Evolutionary conservation across 2,113 vertebrate species (phyloP).

Genomic region (Isichthys henryi): DNA sequence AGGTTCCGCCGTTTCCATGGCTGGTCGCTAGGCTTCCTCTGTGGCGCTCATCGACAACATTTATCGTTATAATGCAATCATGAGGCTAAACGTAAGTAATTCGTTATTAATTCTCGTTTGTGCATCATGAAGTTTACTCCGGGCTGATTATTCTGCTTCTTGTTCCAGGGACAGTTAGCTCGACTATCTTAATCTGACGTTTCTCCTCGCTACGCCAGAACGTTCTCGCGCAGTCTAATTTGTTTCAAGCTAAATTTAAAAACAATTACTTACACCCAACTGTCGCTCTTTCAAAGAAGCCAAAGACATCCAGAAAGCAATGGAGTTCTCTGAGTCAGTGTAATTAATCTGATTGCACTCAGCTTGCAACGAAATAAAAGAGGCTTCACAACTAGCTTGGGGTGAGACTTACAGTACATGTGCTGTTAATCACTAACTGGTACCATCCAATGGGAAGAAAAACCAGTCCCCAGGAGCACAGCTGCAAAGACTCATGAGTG

Average conservation of each 20-base stretch:
- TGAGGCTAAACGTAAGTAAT: neutral
- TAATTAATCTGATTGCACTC: neutral
- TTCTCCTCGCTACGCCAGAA: neutral
- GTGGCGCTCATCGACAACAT: neutral
- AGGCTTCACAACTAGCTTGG: neutral
- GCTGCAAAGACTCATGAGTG: neutral
- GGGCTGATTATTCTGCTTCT: neutral
- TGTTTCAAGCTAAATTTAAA: neutral
- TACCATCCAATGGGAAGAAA: neutral
- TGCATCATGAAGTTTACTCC: neutral
- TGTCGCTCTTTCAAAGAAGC: neutral
- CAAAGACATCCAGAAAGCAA: neutral
- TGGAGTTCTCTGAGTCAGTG: neutral
- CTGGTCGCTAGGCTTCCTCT: neutral
- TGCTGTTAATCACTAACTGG: neutral
- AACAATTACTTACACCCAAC: neutral
- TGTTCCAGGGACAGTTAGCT: neutral
- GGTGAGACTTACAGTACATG: neutral
- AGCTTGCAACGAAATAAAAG: neutral
- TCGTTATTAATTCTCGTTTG: neutral
- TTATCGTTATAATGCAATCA: neutral
- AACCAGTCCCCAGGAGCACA: neutral
- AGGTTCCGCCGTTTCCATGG: neutral
- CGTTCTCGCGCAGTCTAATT: neutral
- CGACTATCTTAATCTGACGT: neutral